Conservation (phyloP, 2,113 vertebrate species). For the Carlito syrichta region DNA sequence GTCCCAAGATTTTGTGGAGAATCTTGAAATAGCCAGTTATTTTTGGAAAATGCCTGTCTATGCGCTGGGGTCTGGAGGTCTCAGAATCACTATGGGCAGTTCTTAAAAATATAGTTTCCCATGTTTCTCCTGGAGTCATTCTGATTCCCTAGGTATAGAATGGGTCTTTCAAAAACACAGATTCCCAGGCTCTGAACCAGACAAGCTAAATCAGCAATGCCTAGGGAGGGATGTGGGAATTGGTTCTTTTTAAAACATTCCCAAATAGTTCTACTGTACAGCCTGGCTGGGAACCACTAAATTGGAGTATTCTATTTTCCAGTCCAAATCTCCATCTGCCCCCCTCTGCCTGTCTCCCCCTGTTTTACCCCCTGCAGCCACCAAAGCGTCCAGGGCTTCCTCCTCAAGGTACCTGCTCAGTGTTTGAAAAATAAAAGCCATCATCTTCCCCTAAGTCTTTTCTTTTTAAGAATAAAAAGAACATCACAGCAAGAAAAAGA, state of each 20-base stretch:
- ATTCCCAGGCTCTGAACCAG: neutral
- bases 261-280: neutral
- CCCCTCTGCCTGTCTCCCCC: too few relatives aligned
- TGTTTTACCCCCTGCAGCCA: neutral
- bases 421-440: slow-evolving; percentile 55
- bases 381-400: neutral
- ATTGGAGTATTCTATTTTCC: neutral
- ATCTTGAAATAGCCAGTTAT: neutral
- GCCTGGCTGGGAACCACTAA: neutral
- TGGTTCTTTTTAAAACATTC: neutral
- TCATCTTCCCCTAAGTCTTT: slow-evolving; percentile 19
- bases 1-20: neutral
- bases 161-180: neutral
- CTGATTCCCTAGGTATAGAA: neutral
- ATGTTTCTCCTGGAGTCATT: neutral
- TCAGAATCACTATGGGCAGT: neutral
- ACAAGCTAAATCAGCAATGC: neutral
- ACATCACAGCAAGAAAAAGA: slow-evolving; percentile 63
- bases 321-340: neutral
- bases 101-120: neutral
- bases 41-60: neutral
- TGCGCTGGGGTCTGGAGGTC: neutral
- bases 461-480: slow-evolving; percentile 66
- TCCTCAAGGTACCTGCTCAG: slow-evolving; percentile 23
- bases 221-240: neutral